These are phyloP conservation scores for Poecile atricapillus DNA, from an alignment of 2,113 vertebrate genomes.

Conservation along the genomic window DNA sequence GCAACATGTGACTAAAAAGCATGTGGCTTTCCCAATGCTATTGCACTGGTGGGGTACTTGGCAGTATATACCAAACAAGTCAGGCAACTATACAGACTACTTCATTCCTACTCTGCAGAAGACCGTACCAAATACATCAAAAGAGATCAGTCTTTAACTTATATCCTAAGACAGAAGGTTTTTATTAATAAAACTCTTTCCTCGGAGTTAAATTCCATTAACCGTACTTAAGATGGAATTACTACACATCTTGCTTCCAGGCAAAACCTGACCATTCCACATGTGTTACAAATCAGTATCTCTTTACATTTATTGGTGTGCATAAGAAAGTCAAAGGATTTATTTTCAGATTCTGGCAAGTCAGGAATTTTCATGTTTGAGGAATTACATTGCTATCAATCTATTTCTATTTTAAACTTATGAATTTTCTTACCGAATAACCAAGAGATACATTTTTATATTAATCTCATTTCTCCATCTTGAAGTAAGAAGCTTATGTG, in stretches of 20 bases:
- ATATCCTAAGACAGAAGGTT: constrained; percentile 18
- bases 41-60: background rate
- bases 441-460: background rate
- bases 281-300: constrained; percentile 43
- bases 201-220: constrained; percentile 56
- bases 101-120: background rate
- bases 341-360: constrained; percentile 10
- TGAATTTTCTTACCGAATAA: background rate
- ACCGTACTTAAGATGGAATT: constrained; percentile 13
- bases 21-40: background rate
- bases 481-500: background rate
- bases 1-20: background rate
- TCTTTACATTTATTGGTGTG: constrained; percentile 1
- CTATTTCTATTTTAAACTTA: background rate
- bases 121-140: constrained; percentile 38
- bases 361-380: background rate
- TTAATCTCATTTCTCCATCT: background rate
- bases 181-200: constrained; percentile 59
- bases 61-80: background rate
- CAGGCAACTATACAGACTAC: background rate
- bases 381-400: background rate
- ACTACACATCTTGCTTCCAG: constrained; percentile 53
- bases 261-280: constrained; percentile 19
- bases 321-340: constrained; percentile 19
- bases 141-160: background rate